Conservation (phyloP, 1,140 invertebrate species). For the Bombus affinis region DNA sequence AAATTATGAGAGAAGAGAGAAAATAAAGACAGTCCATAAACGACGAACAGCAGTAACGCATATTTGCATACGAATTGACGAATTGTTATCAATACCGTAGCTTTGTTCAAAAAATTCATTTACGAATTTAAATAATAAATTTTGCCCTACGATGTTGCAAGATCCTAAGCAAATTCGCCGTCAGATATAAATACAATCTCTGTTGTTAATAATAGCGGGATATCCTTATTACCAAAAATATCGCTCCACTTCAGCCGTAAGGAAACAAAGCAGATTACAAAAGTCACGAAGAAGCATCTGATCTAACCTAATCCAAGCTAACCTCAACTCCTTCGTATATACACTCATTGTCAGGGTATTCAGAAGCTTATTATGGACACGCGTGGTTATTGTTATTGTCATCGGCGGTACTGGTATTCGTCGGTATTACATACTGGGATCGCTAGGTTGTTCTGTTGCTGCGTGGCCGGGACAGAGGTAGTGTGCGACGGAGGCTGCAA, state of each 20-base stretch:
- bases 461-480: neutral
- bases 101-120: too few species aligned
- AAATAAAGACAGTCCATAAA: too few species aligned
- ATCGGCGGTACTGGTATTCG: neutral
- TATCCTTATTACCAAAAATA: neutral
- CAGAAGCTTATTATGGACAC: neutral
- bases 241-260: neutral
- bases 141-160: too few species aligned
- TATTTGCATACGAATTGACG: too few species aligned
- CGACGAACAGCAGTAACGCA: too few species aligned
- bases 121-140: too few species aligned
- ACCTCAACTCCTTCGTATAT: neutral
- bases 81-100: too few species aligned
- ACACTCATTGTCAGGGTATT: neutral
- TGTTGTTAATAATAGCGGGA: neutral
- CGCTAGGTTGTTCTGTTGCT: constrained; percentile 9
- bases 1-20: too few species aligned
- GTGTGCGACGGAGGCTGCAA: constrained; percentile 27
- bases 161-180: too few species aligned
- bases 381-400: constrained; percentile 8
- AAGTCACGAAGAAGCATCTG: neutral
- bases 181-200: neutral
- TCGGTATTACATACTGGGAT: neutral
- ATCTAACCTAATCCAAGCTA: neutral
- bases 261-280: neutral